A percentile compares a stretch with the other conserved stretches of the same genome.
Conservation (phyloP, 2,797 vertebrate species). For the Pseudochirops cupreus region DNA sequence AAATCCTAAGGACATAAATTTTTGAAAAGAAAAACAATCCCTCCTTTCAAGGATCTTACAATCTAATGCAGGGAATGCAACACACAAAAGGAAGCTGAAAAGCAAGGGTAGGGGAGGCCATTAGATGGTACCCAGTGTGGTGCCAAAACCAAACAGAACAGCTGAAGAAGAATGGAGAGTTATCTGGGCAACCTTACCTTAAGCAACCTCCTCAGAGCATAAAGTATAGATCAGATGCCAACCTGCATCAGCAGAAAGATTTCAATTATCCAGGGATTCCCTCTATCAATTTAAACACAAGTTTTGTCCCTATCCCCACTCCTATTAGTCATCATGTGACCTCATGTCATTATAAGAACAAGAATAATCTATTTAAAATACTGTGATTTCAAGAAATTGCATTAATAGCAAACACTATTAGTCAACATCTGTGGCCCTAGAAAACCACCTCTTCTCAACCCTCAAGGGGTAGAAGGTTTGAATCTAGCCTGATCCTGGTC, state of each 20-base stretch:
- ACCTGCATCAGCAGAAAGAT: background rate
- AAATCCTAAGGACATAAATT: background rate
- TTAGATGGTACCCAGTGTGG: background rate
- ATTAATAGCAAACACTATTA: background rate
- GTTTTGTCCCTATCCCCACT: background rate
- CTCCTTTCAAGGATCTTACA: background rate
- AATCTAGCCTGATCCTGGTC: background rate
- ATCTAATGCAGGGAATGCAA: background rate
- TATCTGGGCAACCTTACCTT: background rate
- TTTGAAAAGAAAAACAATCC: background rate
- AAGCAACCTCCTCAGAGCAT: background rate
- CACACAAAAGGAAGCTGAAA: background rate
- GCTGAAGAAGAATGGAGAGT: background rate
- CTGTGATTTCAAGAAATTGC: background rate
- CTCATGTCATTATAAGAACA: background rate
- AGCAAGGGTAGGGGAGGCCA: background rate
- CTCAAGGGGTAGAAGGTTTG: background rate
- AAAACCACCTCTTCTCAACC: too few species aligned
- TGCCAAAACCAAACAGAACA: background rate
- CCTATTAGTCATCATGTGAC: background rate
- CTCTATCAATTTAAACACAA: background rate
- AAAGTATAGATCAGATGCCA: background rate
- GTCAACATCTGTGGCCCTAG: background rate
- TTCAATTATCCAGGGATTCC: background rate
- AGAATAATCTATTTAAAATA: background rate